Evolutionary conservation across 2,797 vertebrate genomes (phyloP).

Genomic region (Steatocranus sp.): DNA sequence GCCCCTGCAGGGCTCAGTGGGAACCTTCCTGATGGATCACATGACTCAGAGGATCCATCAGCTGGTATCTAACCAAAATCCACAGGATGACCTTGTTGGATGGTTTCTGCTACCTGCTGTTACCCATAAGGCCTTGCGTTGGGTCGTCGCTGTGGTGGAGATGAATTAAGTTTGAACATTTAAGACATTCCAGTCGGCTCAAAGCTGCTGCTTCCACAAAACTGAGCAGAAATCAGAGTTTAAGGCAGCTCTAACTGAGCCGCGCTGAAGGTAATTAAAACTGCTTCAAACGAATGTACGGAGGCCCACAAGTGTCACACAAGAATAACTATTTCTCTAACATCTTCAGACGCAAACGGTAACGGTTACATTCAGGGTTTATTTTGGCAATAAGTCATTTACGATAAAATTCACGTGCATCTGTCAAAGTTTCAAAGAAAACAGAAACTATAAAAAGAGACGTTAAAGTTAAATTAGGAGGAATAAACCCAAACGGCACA

Average conservation of each 20-base stretch:
- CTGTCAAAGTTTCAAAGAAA: fast-evolving
- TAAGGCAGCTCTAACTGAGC: background rate
- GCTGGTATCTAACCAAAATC: background rate
- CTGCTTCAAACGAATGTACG: fast-evolving
- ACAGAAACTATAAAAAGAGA: background rate
- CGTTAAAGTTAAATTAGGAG: background rate
- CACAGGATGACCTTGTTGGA: background rate
- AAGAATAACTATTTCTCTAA: background rate
- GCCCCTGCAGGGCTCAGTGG: background rate
- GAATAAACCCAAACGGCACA: background rate
- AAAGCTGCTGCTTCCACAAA: background rate
- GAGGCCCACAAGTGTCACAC: background rate
- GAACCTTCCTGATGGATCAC: background rate
- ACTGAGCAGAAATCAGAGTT: background rate
- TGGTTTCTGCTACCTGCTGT: background rate
- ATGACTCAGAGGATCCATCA: background rate
- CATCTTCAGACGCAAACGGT: background rate
- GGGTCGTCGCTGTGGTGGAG: background rate
- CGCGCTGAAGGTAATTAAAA: background rate
- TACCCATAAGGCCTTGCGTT: background rate
- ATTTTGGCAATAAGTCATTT: background rate
- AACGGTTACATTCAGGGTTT: fast-evolving
- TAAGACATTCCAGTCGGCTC: background rate
- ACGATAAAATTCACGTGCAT: fast-evolving
- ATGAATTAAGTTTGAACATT: background rate